Evolutionary conservation across 1,140 invertebrate species (phyloP).

Genomic region (Saccostrea cuccullata): DNA sequence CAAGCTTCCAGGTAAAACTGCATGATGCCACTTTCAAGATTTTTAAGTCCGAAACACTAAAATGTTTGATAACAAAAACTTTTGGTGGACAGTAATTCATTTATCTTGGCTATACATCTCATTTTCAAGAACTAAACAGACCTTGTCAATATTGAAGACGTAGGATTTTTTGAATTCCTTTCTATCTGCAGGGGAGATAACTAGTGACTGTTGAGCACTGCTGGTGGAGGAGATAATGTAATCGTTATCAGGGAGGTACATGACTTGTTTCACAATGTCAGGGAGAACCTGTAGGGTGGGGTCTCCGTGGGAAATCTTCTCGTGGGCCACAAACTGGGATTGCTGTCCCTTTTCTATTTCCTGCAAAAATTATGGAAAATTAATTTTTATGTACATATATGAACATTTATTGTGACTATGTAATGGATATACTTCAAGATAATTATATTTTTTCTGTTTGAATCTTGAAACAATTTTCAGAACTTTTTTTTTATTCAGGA

Average conservation of each 20-base stretch:
- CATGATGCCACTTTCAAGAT: too few relatives aligned
- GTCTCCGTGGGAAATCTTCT: constrained; percentile 54
- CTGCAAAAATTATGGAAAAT: background rate
- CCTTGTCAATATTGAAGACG: constrained; percentile 77
- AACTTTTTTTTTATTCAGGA: too few relatives aligned
- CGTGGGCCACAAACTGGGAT: constrained; percentile 39
- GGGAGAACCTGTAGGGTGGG: constrained; percentile 61
- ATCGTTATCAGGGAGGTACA: constrained; percentile 75
- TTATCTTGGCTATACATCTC: too few relatives aligned
- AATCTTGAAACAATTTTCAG: too few relatives aligned
- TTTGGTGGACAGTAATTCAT: too few relatives aligned
- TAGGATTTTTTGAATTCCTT: constrained; percentile 74
- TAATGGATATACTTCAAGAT: too few relatives aligned
- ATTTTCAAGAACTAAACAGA: constrained; percentile 44
- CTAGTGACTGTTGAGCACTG: constrained; percentile 70
- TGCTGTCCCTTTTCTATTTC: constrained; percentile 51
- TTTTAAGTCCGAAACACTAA: background rate
- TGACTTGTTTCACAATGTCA: constrained; percentile 74
- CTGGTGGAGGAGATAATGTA: constrained; percentile 74
- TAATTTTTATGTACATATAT: too few relatives aligned
- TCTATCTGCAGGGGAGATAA: constrained; percentile 71
- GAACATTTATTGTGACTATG: too few relatives aligned
- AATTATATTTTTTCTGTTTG: too few relatives aligned
- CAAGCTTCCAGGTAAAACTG: too few relatives aligned
- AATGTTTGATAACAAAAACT: background rate